A percentile compares a stretch with the other conserved stretches of the same genome.
Conservation (phyloP, 1,140 invertebrate species). For the Sitobion miscanthi region DNA sequence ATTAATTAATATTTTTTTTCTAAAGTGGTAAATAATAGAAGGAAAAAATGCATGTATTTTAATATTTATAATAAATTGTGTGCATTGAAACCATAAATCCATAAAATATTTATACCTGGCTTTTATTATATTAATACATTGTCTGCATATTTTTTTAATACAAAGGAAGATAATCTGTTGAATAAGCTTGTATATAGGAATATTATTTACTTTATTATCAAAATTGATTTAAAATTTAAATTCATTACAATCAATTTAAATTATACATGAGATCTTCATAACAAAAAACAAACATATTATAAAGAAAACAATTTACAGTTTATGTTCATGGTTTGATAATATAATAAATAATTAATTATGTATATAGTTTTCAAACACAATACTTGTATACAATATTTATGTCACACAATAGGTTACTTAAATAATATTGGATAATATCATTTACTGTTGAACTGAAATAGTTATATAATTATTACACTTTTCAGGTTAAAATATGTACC, state of each 20-base stretch:
- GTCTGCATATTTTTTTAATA: neutral
- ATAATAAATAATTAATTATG: neutral
- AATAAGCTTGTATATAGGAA: neutral
- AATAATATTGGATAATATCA: neutral
- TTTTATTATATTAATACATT: neutral
- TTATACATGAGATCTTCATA: constrained; percentile 17
- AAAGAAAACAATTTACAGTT: constrained; percentile 9
- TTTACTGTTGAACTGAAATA: neutral
- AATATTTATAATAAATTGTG: neutral
- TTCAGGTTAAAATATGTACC: neutral
- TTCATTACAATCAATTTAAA: constrained; percentile 33
- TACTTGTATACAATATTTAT: constrained; percentile 33
- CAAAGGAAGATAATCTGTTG: neutral
- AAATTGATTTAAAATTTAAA: constrained; percentile 14
- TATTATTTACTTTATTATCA: constrained; percentile 31
- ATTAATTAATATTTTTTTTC: neutral
- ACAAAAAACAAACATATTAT: constrained; percentile 21
- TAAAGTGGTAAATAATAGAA: neutral
- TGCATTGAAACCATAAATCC: neutral
- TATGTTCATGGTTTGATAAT: constrained; percentile 4
- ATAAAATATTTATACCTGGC: neutral
- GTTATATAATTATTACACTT: constrained; percentile 12
- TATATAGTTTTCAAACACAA: neutral
- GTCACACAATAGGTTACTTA: neutral
- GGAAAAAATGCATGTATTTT: neutral